These are phyloP conservation scores for Cathartes aura DNA, from an alignment of 2,113 vertebrate genomes.

Conservation along the genomic window DNA sequence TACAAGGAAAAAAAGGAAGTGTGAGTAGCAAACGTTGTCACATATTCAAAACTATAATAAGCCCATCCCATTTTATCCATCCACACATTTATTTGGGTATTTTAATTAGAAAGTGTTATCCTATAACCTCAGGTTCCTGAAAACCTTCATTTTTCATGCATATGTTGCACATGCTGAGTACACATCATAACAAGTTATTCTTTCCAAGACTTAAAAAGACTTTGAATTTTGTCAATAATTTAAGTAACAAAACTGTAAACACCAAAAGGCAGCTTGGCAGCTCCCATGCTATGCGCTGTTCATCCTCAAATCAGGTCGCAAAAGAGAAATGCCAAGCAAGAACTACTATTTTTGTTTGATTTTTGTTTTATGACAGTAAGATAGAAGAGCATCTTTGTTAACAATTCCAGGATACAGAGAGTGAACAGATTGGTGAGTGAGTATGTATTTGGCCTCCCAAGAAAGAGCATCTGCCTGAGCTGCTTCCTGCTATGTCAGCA, in stretches of 20 bases:
- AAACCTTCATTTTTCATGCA: not conserved
- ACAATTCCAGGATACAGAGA: not conserved
- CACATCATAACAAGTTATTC: not conserved
- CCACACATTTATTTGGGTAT: not conserved
- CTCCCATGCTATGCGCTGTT: not conserved
- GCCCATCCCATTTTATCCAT: not conserved
- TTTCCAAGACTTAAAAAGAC: not conserved
- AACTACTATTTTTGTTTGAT: not conserved
- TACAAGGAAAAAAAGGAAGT: not conserved
- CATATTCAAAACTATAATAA: not conserved
- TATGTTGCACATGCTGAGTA: not conserved
- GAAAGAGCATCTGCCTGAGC: conserved; percentile 1
- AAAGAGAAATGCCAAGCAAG: not conserved
- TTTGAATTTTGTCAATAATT: not conserved
- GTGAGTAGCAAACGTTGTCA: not conserved
- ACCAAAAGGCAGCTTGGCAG: conserved; percentile 6
- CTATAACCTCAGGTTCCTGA: not conserved
- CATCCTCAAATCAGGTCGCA: not conserved
- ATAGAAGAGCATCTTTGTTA: not conserved
- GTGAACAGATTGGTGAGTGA: not conserved
- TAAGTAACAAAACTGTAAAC: not conserved
- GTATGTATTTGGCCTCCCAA: not conserved
- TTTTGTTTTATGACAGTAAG: not conserved
- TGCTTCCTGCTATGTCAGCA: conserved; percentile 26
- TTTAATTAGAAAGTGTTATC: not conserved